Evolutionary conservation across 2,797 vertebrate genomes (phyloP), one percentile per base, ranked within the genome.

Genomic region (Anomalospiza imberbis): DNA sequence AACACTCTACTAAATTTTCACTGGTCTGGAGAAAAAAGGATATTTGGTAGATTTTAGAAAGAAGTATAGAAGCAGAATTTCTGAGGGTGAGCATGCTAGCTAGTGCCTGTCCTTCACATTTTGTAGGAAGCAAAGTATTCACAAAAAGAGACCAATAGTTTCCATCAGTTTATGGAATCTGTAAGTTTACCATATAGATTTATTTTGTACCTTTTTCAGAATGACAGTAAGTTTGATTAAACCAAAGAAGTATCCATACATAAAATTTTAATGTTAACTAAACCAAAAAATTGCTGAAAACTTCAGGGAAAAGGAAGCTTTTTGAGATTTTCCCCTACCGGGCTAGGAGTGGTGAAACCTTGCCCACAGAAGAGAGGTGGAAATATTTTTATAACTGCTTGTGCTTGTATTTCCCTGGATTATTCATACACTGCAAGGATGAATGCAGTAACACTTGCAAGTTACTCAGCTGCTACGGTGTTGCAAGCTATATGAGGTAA

Each of bases 401-500:
- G 15, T 10, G 13, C 36, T 78, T 28, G 32, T 6, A 12, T 40
- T 78, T 86, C 53, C 45, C 25, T 1, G 14, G 57, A 40, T 94
- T 81, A 57, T 63, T 85, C 63, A 63, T 45, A 47, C 61, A 19
- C 34, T 57, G 65, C 45, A 53, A 38, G 2, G 17, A 18, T n/a
- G 72, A 80, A 67, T 24, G 54, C 28, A 3, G 82, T 42, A 87
- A 66, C 0, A 4, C 47, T 44, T 44, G 42, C 18, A 48, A 87
- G 71, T 73, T 50, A 42, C 72, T 82, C 14, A 3, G 90, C 88
- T 79, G 44, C 81, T 44, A 15, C 0, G 2, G 80, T 85, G 77
- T 76, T 89, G 91, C 90, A 82, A 95, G 44, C 65, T 92, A 81
- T 72, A 60, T 88, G 92, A 96, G 81, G 87, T 91, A 92, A 95